These are phyloP conservation scores for Laterallus jamaicensis DNA, from an alignment of 2,113 vertebrate genomes.

Conservation along the genomic window DNA sequence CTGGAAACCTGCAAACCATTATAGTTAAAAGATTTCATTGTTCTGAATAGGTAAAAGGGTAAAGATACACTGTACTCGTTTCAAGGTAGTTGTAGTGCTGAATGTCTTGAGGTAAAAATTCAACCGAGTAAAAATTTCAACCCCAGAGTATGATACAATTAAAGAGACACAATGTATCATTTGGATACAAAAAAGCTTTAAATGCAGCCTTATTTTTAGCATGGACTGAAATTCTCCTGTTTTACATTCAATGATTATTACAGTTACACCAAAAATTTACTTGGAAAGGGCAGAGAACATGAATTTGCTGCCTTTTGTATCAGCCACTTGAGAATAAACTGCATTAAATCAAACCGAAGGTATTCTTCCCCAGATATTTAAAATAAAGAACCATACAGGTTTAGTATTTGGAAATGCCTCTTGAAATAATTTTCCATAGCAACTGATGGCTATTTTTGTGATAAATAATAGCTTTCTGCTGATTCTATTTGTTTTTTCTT, in stretches of 20 bases:
- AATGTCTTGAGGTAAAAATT: background rate
- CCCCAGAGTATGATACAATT: accelerated
- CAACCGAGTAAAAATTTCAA: background rate
- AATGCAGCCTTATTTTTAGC: background rate
- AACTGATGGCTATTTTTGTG: conserved; percentile 11
- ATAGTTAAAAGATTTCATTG: background rate
- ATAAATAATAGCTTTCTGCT: background rate
- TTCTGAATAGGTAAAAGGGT: accelerated
- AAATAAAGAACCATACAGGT: background rate
- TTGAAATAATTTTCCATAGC: conserved; percentile 9
- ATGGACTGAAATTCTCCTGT: background rate
- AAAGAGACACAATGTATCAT: background rate
- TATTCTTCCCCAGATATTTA: background rate
- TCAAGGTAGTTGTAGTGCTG: too few relatives aligned
- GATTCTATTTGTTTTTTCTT: background rate
- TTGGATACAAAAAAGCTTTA: background rate
- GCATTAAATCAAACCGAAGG: background rate
- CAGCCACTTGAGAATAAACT: background rate
- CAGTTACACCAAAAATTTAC: background rate
- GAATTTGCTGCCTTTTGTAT: background rate
- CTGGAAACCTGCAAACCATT: background rate
- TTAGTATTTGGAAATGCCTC: background rate
- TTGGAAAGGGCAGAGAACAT: background rate
- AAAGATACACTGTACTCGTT: background rate
- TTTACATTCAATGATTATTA: background rate